These are phyloP conservation scores for Microplitis manilae DNA, from an alignment of 2,888 invertebrate species.

Conservation along the genomic window DNA sequence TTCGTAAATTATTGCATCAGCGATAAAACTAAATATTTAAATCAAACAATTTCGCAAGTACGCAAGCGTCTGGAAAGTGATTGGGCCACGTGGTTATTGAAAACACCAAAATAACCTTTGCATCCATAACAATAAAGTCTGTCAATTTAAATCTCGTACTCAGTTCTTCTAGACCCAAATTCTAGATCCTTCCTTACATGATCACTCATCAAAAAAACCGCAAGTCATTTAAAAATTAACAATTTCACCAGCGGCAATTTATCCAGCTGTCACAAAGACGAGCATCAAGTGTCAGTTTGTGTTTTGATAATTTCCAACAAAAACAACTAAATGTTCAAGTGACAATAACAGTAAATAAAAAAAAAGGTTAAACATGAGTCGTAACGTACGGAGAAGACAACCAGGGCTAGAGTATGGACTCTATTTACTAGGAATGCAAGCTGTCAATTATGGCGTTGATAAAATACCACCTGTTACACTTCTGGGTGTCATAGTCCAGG, in stretches of 20 bases:
- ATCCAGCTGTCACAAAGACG: neutral
- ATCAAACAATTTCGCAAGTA: conserved; percentile 3
- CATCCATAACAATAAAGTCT: neutral
- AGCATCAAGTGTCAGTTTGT: neutral
- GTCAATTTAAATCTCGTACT: too few species aligned
- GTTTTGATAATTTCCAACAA: neutral
- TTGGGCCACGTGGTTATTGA: conserved; percentile 43
- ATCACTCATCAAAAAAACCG: too few species aligned
- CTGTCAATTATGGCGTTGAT: conserved; percentile 70
- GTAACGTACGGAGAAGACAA: conserved; percentile 61
- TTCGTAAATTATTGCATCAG: neutral
- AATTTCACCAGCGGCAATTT: neutral
- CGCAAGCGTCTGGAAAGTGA: conserved; percentile 20
- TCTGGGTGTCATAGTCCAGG: conserved; percentile 69
- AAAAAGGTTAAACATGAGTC: conserved; percentile 46
- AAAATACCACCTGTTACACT: conserved; percentile 76
- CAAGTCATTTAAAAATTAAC: neutral
- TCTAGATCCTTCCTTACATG: neutral
- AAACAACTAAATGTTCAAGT: neutral
- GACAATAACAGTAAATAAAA: neutral
- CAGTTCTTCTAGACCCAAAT: neutral
- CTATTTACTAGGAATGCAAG: conserved; percentile 62
- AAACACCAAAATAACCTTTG: conserved; percentile 21
- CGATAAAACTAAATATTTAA: neutral
- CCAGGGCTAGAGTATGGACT: conserved; percentile 65